phyloP scores from a whole-genome alignment of 2,113 vertebrate species.

The Pomatostomus ruficeps region DNA sequence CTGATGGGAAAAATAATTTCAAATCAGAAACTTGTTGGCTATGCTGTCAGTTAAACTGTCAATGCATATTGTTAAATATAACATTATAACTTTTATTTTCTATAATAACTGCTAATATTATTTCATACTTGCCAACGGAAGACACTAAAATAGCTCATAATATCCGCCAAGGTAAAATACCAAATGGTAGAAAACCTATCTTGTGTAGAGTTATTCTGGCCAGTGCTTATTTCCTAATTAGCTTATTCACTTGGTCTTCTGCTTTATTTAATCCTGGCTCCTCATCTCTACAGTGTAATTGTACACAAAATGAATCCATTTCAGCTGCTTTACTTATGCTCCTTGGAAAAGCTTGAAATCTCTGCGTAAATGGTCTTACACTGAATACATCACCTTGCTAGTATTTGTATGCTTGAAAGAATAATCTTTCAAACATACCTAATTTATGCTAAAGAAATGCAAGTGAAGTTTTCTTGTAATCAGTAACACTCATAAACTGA shows the following conservation, averaged over 20 bases:
- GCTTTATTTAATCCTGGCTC: not conserved
- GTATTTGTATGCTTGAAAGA: not conserved
- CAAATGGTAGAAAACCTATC: not conserved
- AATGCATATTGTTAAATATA: not conserved
- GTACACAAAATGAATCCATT: not conserved
- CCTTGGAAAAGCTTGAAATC: not conserved
- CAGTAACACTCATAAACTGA: not conserved
- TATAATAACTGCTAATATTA: not conserved
- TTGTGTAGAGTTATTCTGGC: not conserved
- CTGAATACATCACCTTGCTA: not conserved
- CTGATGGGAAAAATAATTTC: not conserved
- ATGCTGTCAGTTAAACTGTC: not conserved
- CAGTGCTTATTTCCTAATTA: not conserved
- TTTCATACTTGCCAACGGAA: not conserved
- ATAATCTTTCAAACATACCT: not conserved
- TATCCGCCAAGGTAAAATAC: not conserved
- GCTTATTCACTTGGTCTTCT: not conserved
- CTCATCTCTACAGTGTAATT: not conserved
- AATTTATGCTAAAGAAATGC: not conserved
- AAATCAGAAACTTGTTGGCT: not conserved
- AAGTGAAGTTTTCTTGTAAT: not conserved
- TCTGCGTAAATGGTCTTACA: not conserved
- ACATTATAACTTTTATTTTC: not conserved
- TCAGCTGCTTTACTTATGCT: not conserved
- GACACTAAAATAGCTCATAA: not conserved